A percentile compares a stretch with the other conserved stretches of the same genome.
phyloP scores from a whole-genome alignment of 1,140 invertebrate species.

The Drosophila kepulauana region DNA sequence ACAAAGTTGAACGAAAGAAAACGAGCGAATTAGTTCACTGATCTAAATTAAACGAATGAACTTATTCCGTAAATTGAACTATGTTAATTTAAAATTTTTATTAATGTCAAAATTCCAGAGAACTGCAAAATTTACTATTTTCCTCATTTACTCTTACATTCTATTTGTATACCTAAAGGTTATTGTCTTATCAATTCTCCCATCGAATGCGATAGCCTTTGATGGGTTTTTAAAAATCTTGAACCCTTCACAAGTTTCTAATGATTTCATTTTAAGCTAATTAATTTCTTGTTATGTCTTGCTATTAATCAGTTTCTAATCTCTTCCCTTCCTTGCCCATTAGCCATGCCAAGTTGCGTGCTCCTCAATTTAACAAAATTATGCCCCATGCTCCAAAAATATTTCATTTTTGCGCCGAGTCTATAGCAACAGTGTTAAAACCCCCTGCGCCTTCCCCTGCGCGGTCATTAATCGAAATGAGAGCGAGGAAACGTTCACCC shows the following conservation, averaged over 20 bases:
- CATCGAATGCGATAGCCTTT: too few species aligned
- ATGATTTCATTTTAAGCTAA: slow-evolving; percentile 2
- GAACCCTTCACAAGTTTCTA: slow-evolving; percentile 1
- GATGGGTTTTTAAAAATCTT: neutral
- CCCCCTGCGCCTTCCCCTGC: neutral
- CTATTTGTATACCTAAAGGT: too few species aligned
- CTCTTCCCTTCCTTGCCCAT: neutral
- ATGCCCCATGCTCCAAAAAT: slow-evolving; percentile 15
- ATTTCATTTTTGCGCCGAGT: slow-evolving; percentile 8
- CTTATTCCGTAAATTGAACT: too few species aligned
- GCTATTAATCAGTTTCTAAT: slow-evolving; percentile 30
- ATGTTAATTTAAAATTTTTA: too few species aligned
- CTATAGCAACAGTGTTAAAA: slow-evolving; percentile 9
- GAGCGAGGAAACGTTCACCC: neutral
- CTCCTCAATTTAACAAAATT: slow-evolving; percentile 28
- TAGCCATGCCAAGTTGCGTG: slow-evolving; percentile 5
- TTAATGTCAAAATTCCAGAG: too few species aligned
- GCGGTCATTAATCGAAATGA: neutral
- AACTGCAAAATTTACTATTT: too few species aligned
- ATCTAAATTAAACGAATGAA: too few species aligned
- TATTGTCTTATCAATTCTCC: too few species aligned
- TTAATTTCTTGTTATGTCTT: slow-evolving; percentile 15
- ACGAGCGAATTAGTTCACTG: too few species aligned
- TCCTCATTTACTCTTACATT: too few species aligned
- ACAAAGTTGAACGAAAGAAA: too few species aligned